Base-by-base conservation (phyloP, 2,797 vertebrate genomes). In the Acrocephalus scirpaceus region DNA sequence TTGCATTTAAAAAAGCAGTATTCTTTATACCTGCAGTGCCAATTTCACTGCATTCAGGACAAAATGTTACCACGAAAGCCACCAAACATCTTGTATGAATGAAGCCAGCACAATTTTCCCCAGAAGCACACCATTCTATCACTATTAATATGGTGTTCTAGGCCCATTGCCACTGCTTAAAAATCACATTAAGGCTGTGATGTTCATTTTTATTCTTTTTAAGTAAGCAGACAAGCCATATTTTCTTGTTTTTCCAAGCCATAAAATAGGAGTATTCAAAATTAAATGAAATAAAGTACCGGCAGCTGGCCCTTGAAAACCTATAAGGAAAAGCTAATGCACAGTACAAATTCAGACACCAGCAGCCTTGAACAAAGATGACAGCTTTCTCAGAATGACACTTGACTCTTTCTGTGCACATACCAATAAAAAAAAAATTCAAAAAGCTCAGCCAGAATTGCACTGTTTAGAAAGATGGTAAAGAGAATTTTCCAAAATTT, bases 281-380 rank as follows among this genome's bases (percentile, higher is more conserved):
- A 92, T 91, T 92, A 96, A 93, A 90, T 79, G 56, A 90, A 97
- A 93, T 73, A 84, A 93, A 93, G 21, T 58, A 92, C 56, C 0
- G 0, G 34, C 66, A 84, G 83, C 90, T 88, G 90, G 71, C 67
- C 87, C 73, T 95, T 90, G 90, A 95, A 96, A 93, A 84, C 19
- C 64, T 76, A 10, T 42, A 72, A 69, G 73, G 66, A 78, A 93
- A 93, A 91, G 44, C 36, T 60, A 92, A 91, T 18, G 45, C 32
- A 74, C 53, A 73, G 45, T 16, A 93, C 73, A 90, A 96, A 94
- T 86, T 88, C 90, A 93, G 90, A 79, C 27, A 88, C 66, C 40
- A 91, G 50, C 56, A 90, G 94, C 90, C 88, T 88, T 92, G 79
- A 94, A 88, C 73, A 77, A 85, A 88, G 71, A 92, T 48, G 50